phyloP scores from a whole-genome alignment of 2,113 vertebrate genomes.

The Porphyrio hochstetteri region DNA sequence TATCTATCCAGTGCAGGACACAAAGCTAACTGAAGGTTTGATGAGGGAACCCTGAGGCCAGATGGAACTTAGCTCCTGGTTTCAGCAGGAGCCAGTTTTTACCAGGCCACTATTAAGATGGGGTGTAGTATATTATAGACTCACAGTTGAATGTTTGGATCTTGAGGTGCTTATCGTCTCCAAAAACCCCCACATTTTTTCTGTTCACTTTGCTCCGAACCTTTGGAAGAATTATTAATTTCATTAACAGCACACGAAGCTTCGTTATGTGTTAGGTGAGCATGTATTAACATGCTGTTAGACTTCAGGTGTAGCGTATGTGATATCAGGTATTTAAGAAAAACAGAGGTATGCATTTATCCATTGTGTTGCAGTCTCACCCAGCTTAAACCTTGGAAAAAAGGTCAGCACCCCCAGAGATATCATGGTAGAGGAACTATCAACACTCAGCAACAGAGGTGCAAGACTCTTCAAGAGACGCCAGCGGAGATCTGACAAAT shows the following conservation, averaged over 20 bases:
- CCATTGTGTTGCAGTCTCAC: conserved; percentile 73
- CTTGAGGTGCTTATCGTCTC: not conserved
- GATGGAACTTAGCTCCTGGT: not conserved
- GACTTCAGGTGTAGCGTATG: not conserved
- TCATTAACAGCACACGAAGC: not conserved
- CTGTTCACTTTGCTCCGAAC: not conserved
- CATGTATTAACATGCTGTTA: not conserved
- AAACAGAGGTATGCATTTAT: not conserved
- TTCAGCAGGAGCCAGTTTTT: not conserved
- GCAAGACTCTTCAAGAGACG: conserved; percentile 95
- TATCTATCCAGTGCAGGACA: not conserved
- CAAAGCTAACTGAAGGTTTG: not conserved
- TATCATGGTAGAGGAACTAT: conserved; percentile 97
- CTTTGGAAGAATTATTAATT: not conserved
- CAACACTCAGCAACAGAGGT: conserved; percentile 88
- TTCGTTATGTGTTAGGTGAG: not conserved
- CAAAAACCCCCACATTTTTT: too few species aligned
- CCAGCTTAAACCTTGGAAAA: conserved; percentile 87
- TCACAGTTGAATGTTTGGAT: not conserved
- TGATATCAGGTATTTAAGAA: not conserved
- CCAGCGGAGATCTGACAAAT: conserved; percentile 94
- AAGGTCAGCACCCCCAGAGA: conserved; percentile 91
- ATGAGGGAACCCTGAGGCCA: not conserved
- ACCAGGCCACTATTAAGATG: not conserved
- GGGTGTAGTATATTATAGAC: not conserved